Conservation (phyloP, 2,797 vertebrate genomes). For the Bradypodion pumilum region DNA sequence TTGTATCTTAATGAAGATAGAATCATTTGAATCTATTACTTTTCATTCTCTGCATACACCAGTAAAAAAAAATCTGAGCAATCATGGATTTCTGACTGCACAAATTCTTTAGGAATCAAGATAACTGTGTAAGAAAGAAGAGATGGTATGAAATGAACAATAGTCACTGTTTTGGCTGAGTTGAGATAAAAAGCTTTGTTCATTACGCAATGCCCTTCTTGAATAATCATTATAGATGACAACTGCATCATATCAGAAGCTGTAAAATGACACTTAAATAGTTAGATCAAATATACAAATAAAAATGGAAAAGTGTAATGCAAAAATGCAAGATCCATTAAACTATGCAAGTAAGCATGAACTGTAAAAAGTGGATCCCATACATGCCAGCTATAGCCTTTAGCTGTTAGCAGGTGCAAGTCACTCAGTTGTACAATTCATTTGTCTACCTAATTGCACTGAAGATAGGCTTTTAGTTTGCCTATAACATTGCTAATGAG, state of each 20-base stretch:
- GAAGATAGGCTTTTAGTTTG: constrained; percentile 87
- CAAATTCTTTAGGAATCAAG: constrained; percentile 44
- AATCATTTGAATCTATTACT: constrained; percentile 15
- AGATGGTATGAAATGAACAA: constrained; percentile 39
- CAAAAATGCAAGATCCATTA: constrained; percentile 80
- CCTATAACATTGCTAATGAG: constrained; percentile 90
- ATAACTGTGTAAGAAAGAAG: constrained; percentile 31
- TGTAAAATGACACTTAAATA: constrained; percentile 58
- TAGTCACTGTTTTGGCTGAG: background rate
- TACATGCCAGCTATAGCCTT: constrained; percentile 77
- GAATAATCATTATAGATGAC: constrained; percentile 2
- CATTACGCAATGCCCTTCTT: constrained; percentile 15
- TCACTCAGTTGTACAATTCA: constrained; percentile 87
- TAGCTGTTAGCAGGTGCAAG: constrained; percentile 87
- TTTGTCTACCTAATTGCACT: constrained; percentile 92
- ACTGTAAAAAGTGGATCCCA: constrained; percentile 81
- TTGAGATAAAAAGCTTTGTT: constrained; percentile 19
- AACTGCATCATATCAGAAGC: constrained; percentile 37
- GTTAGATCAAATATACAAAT: constrained; percentile 70
- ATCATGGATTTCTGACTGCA: background rate
- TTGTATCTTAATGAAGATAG: constrained; percentile 5
- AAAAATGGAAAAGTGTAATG: constrained; percentile 75
- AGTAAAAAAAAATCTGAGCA: constrained; percentile 26
- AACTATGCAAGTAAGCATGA: constrained; percentile 85
- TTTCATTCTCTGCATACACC: background rate